Conservation (phyloP, 2,888 invertebrate species). For the Plebejus melissa region DNA sequence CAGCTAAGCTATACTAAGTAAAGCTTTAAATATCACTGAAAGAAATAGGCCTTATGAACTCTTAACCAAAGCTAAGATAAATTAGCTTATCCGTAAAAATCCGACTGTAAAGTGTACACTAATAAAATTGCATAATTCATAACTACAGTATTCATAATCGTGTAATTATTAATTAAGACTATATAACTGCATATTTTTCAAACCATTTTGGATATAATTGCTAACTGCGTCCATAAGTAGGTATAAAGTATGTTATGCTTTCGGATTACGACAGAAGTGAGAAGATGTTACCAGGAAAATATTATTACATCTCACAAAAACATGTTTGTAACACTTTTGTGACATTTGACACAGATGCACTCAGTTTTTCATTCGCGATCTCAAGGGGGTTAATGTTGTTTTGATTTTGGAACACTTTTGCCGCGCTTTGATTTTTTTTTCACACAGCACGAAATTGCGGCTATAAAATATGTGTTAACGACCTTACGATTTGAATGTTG, state of each 20-base stretch:
- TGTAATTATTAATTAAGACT: neutral
- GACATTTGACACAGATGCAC: conserved; percentile 6
- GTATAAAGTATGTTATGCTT: neutral
- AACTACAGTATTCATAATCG: neutral
- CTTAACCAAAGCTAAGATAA: too few species aligned
- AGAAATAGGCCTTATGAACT: too few species aligned
- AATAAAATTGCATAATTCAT: conserved; percentile 10
- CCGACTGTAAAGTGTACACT: neutral
- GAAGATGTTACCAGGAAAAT: neutral
- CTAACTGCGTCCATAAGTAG: neutral
- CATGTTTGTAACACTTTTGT: neutral
- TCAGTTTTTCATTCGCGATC: neutral
- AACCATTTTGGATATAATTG: neutral
- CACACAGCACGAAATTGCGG: neutral
- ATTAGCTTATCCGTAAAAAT: neutral
- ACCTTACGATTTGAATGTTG: neutral
- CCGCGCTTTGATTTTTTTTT: conserved; percentile 14
- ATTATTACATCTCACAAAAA: neutral
- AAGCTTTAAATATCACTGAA: too few species aligned
- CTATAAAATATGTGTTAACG: neutral
- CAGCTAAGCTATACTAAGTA: too few species aligned
- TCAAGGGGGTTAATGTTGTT: conserved; percentile 9
- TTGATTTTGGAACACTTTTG: conserved; percentile 14
- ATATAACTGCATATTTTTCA: neutral
- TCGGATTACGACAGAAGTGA: neutral